Conservation (phyloP, 2,888 invertebrate species). For the Amphipyra tragopoginis region DNA sequence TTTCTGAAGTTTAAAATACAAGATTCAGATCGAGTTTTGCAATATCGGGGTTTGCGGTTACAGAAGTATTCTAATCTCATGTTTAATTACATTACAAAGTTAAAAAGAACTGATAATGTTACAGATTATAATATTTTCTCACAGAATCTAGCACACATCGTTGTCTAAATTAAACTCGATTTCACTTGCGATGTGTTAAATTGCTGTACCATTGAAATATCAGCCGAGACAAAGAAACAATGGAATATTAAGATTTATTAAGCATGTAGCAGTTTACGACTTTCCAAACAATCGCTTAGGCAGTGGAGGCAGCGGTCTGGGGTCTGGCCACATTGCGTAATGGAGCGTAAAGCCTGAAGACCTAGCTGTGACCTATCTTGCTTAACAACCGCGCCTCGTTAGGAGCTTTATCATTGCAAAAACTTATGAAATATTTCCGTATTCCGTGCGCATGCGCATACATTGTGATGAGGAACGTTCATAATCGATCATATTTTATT, state of each 20-base stretch:
- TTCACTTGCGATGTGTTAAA: slow-evolving; percentile 65
- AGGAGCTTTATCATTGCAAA: slow-evolving; percentile 27
- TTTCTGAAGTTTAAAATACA: slow-evolving; percentile 20
- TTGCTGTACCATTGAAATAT: slow-evolving; percentile 67
- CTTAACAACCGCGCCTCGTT: slow-evolving; percentile 27
- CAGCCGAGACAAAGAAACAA: slow-evolving; percentile 74
- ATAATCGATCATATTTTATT: neutral
- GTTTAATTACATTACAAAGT: slow-evolving; percentile 28
- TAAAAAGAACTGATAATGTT: slow-evolving; percentile 14
- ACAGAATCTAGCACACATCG: slow-evolving; percentile 58
- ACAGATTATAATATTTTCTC: slow-evolving; percentile 42
- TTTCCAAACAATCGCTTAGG: slow-evolving; percentile 70
- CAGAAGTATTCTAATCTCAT: neutral
- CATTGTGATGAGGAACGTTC: slow-evolving; percentile 3
- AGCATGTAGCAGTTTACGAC: slow-evolving; percentile 65
- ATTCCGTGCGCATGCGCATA: slow-evolving; percentile 2
- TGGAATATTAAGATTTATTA: slow-evolving; percentile 76
- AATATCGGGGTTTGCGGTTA: slow-evolving; percentile 1
- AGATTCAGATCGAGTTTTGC: neutral
- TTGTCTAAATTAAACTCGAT: slow-evolving; percentile 62
- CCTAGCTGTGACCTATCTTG: slow-evolving; percentile 39
- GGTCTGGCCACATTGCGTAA: slow-evolving; percentile 50
- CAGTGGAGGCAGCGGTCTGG: slow-evolving; percentile 6
- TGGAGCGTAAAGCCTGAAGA: slow-evolving; percentile 40
- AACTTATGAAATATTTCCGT: slow-evolving; percentile 20